Percentiles rank a stretch among this genome's conserved stretches.
These are phyloP conservation scores for Acrocera orbiculus DNA, from an alignment of 2,888 invertebrate genomes.

Conservation along the genomic window DNA sequence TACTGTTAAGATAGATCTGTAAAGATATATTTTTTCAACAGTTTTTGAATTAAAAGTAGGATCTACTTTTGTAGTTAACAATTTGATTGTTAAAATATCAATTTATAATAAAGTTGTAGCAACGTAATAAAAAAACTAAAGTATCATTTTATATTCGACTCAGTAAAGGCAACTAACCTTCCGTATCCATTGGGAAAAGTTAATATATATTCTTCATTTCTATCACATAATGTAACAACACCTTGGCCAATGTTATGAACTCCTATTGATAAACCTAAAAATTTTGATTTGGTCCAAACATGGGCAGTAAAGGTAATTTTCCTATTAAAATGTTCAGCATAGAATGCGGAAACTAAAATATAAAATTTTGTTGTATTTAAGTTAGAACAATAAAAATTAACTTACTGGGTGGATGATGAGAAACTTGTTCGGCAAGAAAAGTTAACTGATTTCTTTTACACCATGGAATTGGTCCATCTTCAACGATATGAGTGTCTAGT, in stretches of 20 bases:
- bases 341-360: slow-evolving; percentile 80
- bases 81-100: no score
- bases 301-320: slow-evolving; percentile 85
- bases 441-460: slow-evolving; percentile 71
- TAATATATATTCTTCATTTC: slow-evolving; percentile 84
- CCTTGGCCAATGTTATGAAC: slow-evolving; percentile 95
- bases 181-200: slow-evolving; percentile 99
- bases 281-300: slow-evolving; percentile 99
- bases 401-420: slow-evolving; percentile 93
- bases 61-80: no score
- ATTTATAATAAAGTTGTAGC: no score
- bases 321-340: slow-evolving; percentile 88
- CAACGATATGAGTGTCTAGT: slow-evolving; percentile 28
- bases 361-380: neutral
- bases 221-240: slow-evolving; percentile 71
- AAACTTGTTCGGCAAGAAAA: slow-evolving; percentile 96
- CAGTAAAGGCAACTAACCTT: slow-evolving; percentile 33
- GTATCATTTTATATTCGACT: no score
- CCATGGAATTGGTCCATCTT: slow-evolving; percentile 84
- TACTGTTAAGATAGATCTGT: slow-evolving; percentile 84
- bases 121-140: slow-evolving; percentile 1
- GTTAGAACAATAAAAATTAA: slow-evolving; percentile 8
- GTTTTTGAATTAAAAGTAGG: no score
- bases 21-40: slow-evolving; percentile 12
- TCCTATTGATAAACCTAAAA: slow-evolving; percentile 93